These are phyloP conservation scores for Parapsyche elsis DNA, from an alignment of 1,140 invertebrate genomes.

Conservation along the genomic window DNA sequence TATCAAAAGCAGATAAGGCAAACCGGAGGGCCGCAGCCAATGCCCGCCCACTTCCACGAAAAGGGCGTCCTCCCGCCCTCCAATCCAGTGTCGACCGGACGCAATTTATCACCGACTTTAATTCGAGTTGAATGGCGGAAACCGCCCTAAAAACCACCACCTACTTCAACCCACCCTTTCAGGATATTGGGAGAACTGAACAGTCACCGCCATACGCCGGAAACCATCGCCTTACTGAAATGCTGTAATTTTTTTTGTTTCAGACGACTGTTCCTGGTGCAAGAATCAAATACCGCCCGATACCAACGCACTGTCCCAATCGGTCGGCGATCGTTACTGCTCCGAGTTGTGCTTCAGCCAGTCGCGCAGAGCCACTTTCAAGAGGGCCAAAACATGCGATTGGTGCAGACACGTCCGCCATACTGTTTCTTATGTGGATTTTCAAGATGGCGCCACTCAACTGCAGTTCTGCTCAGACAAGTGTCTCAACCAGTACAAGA, in stretches of 20 bases:
- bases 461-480: constrained; percentile 89
- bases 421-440: constrained; percentile 92
- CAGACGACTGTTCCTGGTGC: constrained; percentile 71
- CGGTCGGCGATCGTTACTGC: constrained; percentile 76
- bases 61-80: constrained; percentile 27
- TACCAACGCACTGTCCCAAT: constrained; percentile 69
- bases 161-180: not conserved
- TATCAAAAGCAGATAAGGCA: constrained; percentile 19
- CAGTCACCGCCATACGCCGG: not conserved
- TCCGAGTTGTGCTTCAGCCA: constrained; percentile 91
- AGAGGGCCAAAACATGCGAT: constrained; percentile 91
- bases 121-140: constrained; percentile 8
- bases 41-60: constrained; percentile 14
- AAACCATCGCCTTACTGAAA: not conserved
- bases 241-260: constrained; percentile 50
- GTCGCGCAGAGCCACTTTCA: constrained; percentile 87
- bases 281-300: constrained; percentile 69
- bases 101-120: constrained; percentile 31
- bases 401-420: constrained; percentile 92
- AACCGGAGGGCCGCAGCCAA: not conserved
- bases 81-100: constrained; percentile 34
- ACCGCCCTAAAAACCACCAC: not conserved
- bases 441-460: constrained; percentile 82
- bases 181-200: constrained; percentile 9
- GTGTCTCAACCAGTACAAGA: constrained; percentile 94